A percentile compares a stretch with the other conserved stretches of the same genome.
Evolutionary conservation across 2,888 invertebrate species (phyloP).

Genomic region (Rhagonycha lutea): DNA sequence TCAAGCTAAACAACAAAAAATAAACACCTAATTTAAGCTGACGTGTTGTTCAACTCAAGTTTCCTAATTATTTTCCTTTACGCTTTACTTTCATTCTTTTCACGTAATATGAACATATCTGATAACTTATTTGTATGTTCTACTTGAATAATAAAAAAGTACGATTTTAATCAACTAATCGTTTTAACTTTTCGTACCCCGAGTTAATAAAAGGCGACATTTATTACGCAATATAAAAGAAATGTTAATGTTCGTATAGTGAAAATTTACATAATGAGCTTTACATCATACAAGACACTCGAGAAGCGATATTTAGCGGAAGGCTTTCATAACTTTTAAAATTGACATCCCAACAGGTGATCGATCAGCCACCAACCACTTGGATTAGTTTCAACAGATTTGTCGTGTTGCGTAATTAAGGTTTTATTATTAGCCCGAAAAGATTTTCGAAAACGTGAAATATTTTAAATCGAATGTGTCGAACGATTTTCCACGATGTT

Average conservation of each 20-base stretch:
- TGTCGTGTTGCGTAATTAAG: background rate
- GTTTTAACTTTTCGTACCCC: background rate
- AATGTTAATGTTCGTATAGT: background rate
- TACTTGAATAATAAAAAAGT: conserved; percentile 1
- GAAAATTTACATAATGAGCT: conserved; percentile 2
- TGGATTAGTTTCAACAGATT: background rate
- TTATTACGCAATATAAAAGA: background rate
- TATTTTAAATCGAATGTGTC: background rate
- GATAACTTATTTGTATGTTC: conserved; percentile 14
- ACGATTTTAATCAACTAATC: conserved; percentile 10
- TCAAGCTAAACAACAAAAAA: background rate
- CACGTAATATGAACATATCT: conserved; percentile 20
- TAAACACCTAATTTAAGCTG: conserved; percentile 12
- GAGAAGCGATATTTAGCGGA: background rate
- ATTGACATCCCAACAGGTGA: background rate
- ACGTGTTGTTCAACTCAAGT: conserved; percentile 9
- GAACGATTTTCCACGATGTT: background rate
- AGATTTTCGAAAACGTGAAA: background rate
- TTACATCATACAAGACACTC: background rate
- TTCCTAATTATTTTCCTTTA: conserved; percentile 19
- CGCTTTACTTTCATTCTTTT: conserved; percentile 11
- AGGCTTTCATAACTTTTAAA: conserved; percentile 1
- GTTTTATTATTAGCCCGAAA: background rate
- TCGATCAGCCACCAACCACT: background rate
- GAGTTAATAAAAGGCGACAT: background rate